Percentiles rank a stretch among this genome's conserved stretches.
Evolutionary conservation across 2,113 vertebrate genomes (phyloP).

Genomic region (Suncus etruscus): DNA sequence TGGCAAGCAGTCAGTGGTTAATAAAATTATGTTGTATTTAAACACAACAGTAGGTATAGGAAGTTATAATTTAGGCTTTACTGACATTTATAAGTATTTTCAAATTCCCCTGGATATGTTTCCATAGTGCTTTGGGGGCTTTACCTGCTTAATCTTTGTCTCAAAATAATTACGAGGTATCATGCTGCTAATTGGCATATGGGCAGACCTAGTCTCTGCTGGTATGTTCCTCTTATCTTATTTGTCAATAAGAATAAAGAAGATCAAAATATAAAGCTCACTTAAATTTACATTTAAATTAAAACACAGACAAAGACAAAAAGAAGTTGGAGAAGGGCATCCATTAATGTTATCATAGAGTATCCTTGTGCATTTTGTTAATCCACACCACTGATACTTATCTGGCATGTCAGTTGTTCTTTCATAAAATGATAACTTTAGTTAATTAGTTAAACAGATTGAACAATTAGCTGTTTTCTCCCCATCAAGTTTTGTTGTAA

Average conservation of each 20-base stretch:
- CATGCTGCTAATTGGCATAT: conserved; percentile 34
- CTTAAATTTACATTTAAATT: conserved; percentile 82
- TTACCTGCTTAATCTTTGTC: conserved; percentile 76
- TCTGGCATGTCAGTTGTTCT: conserved; percentile 68
- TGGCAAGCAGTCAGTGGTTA: not conserved
- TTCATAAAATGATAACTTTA: conserved; percentile 51
- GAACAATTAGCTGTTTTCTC: not conserved
- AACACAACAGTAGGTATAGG: not conserved
- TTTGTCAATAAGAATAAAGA: conserved; percentile 76
- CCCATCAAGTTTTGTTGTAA: conserved; percentile 31
- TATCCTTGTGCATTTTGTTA: conserved; percentile 61
- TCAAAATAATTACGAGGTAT: conserved; percentile 71
- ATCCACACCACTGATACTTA: conserved; percentile 63
- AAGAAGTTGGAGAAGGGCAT: conserved; percentile 18
- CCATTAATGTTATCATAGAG: conserved; percentile 77
- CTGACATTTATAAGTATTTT: conserved; percentile 35
- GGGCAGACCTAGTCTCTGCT: conserved; percentile 52
- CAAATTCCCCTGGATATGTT: conserved; percentile 4
- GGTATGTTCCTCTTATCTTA: conserved; percentile 71
- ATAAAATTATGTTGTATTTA: not conserved
- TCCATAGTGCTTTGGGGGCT: conserved; percentile 69
- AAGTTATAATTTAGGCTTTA: conserved; percentile 38
- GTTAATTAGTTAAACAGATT: conserved; percentile 63
- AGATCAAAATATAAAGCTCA: conserved; percentile 66
- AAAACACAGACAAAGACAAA: conserved; percentile 71